Evolutionary conservation across 2,113 vertebrate genomes (phyloP), one percentile per base, ranked within the genome.

Genomic region (Pollimyrus isidori): DNA sequence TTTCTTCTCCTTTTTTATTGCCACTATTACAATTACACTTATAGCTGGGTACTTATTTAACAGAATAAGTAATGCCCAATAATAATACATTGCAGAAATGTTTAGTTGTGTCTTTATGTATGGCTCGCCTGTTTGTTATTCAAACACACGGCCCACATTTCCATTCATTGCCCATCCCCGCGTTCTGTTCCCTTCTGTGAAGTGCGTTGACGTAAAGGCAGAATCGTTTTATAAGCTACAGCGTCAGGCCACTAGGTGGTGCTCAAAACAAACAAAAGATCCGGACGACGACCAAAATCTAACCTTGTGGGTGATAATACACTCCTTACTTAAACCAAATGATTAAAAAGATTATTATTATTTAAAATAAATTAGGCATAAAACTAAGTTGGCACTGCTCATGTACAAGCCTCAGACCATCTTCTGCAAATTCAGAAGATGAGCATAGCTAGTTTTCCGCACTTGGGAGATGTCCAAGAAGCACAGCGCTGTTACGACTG

Each of bases 211-310:
- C 2, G 35, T 45, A 62, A 45, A n/a, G 15, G 1, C 30, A 45
- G 15, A 87, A 45, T 58, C 56, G 19, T 35, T 52, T 83, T 46
- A 9, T 45, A 19, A 4, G 35, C 21, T 35, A 7, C 13, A 87
- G 87, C 21, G 11, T 45, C 13, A 58, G 52, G 35, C 80, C 88
- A 89, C 88, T 58, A 84, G 88, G 88, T 83, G 88, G 88, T 23
- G 49, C 73, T 48, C 76, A 56, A 45, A 19, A 45, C 21, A 46
- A 30, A 58, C 73, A 21, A 21, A 56, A 83, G 49, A 56, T 26
- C 45, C 42, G 13, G 10, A 30, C 26, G 23, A 88, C n/a, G 39
- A 84, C 15, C 42, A 45, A 26, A 62, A n/a, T 52, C 76, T 1
- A 7, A 53, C n/a, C 46, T 23, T 39, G 23, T 26, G 87, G 65